Conservation (phyloP, 1,140 invertebrate species). For the Fragariocoptes setiger region DNA sequence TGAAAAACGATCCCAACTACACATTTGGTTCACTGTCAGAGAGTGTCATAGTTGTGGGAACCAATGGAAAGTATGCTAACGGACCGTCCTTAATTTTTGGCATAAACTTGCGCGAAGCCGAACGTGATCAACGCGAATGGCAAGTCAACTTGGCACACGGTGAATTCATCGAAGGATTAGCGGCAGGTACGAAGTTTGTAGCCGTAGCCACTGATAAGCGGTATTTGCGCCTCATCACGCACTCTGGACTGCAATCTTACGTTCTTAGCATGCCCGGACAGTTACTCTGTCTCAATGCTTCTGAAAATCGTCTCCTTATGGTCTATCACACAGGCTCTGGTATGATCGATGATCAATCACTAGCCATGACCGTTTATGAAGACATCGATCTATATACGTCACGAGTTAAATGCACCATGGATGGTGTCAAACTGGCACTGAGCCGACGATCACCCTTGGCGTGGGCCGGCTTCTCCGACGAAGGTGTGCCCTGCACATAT, state of each 20-base stretch:
- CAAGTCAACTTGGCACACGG: slow-evolving; percentile 32
- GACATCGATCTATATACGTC: neutral
- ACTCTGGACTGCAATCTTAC: slow-evolving; percentile 51
- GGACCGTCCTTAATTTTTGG: slow-evolving; percentile 31
- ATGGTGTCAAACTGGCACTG: slow-evolving; percentile 26
- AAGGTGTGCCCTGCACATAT: slow-evolving; percentile 24
- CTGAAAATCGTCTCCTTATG: slow-evolving; percentile 33
- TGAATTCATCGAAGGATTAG: slow-evolving; percentile 27
- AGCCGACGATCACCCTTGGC: slow-evolving; percentile 29
- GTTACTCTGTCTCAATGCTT: slow-evolving; percentile 31
- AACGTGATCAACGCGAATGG: slow-evolving; percentile 57
- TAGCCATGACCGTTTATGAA: neutral
- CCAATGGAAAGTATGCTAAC: slow-evolving; percentile 22
- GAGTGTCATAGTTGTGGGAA: slow-evolving; percentile 43
- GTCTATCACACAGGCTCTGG: slow-evolving; percentile 36
- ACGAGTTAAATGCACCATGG: slow-evolving; percentile 4
- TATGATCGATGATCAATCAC: slow-evolving; percentile 12
- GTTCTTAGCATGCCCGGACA: slow-evolving; percentile 35
- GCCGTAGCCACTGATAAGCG: slow-evolving; percentile 38
- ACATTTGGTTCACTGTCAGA: slow-evolving; percentile 49
- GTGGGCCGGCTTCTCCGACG: slow-evolving; percentile 53
- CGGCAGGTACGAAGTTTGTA: slow-evolving; percentile 15
- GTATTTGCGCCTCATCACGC: slow-evolving; percentile 43
- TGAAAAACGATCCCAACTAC: slow-evolving; percentile 41
- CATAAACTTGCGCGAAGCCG: slow-evolving; percentile 34